Conservation (phyloP, 2,113 vertebrate species). For the Rattus rattus region DNA sequence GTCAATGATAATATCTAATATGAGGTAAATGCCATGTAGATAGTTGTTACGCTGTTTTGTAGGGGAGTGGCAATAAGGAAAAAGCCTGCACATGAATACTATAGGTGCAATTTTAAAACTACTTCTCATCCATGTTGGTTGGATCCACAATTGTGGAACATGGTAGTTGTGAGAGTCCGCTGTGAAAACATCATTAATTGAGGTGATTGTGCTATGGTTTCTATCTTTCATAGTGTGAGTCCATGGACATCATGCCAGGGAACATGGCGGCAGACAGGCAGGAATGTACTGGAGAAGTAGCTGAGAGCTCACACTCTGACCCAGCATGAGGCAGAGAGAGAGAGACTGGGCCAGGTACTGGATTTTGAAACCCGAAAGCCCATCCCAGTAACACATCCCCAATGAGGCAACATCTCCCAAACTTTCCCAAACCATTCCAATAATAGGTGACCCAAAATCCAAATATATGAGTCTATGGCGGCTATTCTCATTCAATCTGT, state of each 20-base stretch:
- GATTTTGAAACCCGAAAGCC: not conserved
- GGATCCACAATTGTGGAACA: not conserved
- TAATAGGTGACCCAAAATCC: not conserved
- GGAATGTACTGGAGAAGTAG: not conserved
- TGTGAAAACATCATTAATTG: not conserved
- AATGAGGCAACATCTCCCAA: not conserved
- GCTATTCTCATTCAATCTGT: not conserved
- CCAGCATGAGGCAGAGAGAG: not conserved
- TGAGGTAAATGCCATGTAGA: not conserved
- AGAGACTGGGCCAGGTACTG: not conserved
- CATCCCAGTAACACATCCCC: not conserved
- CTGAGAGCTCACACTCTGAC: not conserved
- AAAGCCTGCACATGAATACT: not conserved
- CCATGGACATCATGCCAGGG: not conserved
- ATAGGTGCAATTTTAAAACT: not conserved
- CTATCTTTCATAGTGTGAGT: not conserved
- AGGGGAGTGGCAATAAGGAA: not conserved
- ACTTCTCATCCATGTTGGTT: not conserved
- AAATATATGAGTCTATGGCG: not conserved
- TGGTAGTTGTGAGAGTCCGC: not conserved
- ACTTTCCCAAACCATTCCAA: not conserved
- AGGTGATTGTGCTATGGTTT: not conserved
- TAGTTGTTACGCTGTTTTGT: not conserved
- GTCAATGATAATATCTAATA: not conserved
- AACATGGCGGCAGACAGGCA: not conserved